A percentile compares a stretch with the other conserved stretches of the same genome.
These are phyloP conservation scores for Horisme vitalbata DNA, from an alignment of 2,888 invertebrate species.

Conservation along the genomic window DNA sequence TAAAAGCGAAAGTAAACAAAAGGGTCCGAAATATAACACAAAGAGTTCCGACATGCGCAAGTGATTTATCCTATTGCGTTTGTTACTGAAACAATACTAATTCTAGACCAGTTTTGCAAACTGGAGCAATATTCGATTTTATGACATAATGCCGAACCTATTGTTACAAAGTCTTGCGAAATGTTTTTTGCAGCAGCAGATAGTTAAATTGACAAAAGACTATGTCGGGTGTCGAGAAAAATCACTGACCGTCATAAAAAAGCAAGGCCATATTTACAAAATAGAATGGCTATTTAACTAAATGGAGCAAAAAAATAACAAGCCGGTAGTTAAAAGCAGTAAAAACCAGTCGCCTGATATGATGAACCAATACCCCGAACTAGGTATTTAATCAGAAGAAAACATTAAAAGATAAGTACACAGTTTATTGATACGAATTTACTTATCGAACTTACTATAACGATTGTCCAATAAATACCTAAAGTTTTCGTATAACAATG, in stretches of 20 bases:
- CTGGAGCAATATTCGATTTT: slow-evolving; percentile 67
- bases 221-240: slow-evolving; percentile 53
- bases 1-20: slow-evolving; percentile 67
- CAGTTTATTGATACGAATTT: background rate
- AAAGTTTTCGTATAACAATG: slow-evolving; percentile 48
- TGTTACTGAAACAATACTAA: slow-evolving; percentile 63
- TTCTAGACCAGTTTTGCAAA: slow-evolving; percentile 63
- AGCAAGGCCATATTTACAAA: slow-evolving; percentile 48
- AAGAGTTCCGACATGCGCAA: slow-evolving; percentile 68
- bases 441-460: background rate
- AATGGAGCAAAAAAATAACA: slow-evolving; percentile 31
- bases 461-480: slow-evolving; percentile 26
- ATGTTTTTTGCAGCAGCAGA: slow-evolving; percentile 61
- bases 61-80: slow-evolving; percentile 64
- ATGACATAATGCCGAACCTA: slow-evolving; percentile 52
- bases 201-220: slow-evolving; percentile 56
- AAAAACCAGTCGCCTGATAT: slow-evolving; percentile 3
- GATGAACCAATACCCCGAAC: no score
- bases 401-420: no score
- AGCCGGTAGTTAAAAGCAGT: slow-evolving; percentile 29
- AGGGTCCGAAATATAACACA: slow-evolving; percentile 44
- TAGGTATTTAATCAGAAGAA: no score
- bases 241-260: slow-evolving; percentile 57
- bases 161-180: slow-evolving; percentile 67
- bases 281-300: slow-evolving; percentile 25